These are phyloP conservation scores for Psittacula derbiana DNA, from an alignment of 2,797 vertebrate species.

Conservation along the genomic window DNA sequence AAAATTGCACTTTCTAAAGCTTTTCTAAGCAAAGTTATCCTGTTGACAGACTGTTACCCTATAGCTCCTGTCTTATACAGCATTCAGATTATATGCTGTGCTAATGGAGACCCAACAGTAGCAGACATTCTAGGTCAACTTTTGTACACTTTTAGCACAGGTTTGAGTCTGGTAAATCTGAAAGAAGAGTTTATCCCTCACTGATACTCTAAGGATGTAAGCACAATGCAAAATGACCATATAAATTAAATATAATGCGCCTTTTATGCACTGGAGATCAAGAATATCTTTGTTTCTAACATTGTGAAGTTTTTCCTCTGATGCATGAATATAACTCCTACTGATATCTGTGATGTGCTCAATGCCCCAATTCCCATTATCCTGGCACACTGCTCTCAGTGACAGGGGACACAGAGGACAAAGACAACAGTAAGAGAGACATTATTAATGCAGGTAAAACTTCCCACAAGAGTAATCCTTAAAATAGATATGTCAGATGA, in stretches of 20 bases:
- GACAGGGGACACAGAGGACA: not conserved
- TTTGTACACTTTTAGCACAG: not conserved
- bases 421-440: not conserved
- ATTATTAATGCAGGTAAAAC: slow-evolving; percentile 23
- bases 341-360: not conserved
- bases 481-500: not conserved
- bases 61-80: not conserved
- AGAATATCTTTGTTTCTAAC: not conserved
- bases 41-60: not conserved
- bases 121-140: not conserved
- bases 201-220: not conserved
- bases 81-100: not conserved
- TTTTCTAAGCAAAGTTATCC: not conserved
- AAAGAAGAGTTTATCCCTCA: not conserved
- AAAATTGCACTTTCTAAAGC: not conserved
- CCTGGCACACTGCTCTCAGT: not conserved
- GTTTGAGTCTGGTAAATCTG: not conserved
- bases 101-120: not conserved
- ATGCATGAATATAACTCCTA: not conserved
- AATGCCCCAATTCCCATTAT: slow-evolving; percentile 5
- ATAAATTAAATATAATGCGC: not conserved
- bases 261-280: not conserved
- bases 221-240: not conserved
- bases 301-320: not conserved
- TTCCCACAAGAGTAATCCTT: not conserved